Evolutionary conservation across 2,888 invertebrate genomes (phyloP), one percentile per base, ranked within the genome.

Genomic region (Cantharis rufa): DNA sequence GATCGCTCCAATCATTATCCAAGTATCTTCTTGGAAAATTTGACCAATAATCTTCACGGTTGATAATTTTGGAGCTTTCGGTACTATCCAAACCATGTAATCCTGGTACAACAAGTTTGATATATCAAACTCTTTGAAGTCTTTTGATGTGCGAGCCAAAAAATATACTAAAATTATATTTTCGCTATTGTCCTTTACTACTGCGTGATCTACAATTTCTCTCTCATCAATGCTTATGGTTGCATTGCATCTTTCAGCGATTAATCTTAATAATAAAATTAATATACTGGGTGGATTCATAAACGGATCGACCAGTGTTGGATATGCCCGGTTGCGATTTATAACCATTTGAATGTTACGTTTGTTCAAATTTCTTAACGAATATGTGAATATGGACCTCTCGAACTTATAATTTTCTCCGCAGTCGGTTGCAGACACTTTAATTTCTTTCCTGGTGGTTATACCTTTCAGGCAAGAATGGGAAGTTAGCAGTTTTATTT

Each of bases 71-170:
- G 16, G 3, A 21, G 64, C 9, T 66, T 66, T 66, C 16, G 64
- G 64, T 66, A 66, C 64, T n/a, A 66, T 66, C 64, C 64, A 66
- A 66, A 66, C 64, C 64, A 66, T 66, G n/a, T 18, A 66, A 21
- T 66, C 64, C 13, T 21, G 21, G 64, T 66, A 24, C n/a, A 66
- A 10, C n/a, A 66, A n/a, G 7, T 66, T 66, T 21, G 64, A 66
- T 13, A 66, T 15, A 4, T 66, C 64, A 21, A n/a, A 66, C 4
- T 9, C 0, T 13, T n/a, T 1, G 1, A 66, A 21, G 16, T 66
- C 64, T 3, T 18, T 13, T n/a, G 7, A 2, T 9, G 18, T 66
- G 7, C 64, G 18, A 1, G 64, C 64, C 4, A 66, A 21, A 4
- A 21, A 21, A 3, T 66, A 66, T 5, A 10, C 11, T 10, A 66